Conservation (phyloP, 2,888 invertebrate genomes). For the Pyrrhia umbra region DNA sequence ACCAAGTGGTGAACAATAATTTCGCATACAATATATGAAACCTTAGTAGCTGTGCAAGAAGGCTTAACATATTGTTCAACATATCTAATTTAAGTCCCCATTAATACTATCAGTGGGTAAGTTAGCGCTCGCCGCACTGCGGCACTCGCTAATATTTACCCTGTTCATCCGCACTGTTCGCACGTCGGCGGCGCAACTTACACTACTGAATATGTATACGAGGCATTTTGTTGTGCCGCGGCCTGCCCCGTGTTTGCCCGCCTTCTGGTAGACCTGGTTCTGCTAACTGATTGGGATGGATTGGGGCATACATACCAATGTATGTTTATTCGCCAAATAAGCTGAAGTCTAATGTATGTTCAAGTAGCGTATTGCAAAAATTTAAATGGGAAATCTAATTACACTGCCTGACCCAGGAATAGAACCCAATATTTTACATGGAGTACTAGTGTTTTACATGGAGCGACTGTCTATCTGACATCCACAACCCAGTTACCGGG, state of each 20-base stretch:
- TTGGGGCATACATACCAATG: slow-evolving; percentile 6
- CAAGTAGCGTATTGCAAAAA: no score
- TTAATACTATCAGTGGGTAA: slow-evolving; percentile 15
- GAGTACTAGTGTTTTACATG: no score
- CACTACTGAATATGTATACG: slow-evolving; percentile 37
- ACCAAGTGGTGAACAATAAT: no score
- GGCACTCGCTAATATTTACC: slow-evolving; percentile 33
- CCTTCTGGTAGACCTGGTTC: not conserved
- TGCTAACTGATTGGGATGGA: slow-evolving; percentile 22
- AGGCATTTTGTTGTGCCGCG: not conserved
- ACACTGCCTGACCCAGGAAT: no score
- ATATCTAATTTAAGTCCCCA: not conserved
- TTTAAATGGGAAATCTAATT: no score
- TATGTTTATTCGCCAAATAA: no score
- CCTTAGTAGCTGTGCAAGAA: not conserved
- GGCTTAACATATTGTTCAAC: not conserved
- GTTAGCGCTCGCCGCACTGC: slow-evolving; percentile 37
- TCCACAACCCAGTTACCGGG: no score
- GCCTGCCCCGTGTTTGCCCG: slow-evolving; percentile 8
- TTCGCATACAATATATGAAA: no score
- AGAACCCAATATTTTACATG: no score
- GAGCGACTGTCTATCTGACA: no score
- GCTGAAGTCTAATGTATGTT: no score
- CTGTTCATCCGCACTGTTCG: slow-evolving; percentile 31
- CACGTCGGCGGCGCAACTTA: slow-evolving; percentile 10